Evolutionary conservation across 1,140 invertebrate genomes (phyloP), one percentile per base, ranked within the genome.

Genomic region (Geopemphigus sp.): DNA sequence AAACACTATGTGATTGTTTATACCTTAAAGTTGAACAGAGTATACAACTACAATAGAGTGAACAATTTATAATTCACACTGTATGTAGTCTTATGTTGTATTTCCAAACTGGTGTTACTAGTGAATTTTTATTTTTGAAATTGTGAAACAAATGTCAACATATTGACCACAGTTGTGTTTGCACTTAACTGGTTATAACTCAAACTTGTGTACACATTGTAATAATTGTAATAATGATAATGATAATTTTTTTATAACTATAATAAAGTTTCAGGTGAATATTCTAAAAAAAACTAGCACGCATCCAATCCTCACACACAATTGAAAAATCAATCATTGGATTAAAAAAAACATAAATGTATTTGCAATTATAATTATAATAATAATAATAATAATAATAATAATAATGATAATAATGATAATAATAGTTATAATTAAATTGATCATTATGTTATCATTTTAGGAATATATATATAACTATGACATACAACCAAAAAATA

Each of bases 401-500:
- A 61, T 61, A 72, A 39, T 59, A 26, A 39, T 8, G 17, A 47
- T 54, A 72, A 72, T 53, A 10, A 63, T 63, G 17, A 61, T 61
- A 72, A 39, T 59, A 26, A 39, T 8, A 32, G 24, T 54, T 54
- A 72, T 53, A 53, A 61, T 74, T 56, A 78, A 78, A 78, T 61
- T 78, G 56, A 78, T 63, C 57, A 78, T 78, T 78, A 57, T 78
- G 32, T 78, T 78, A 63, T 78, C 57, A n/a, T 78, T 78, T 78
- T 78, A 78, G 74, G 74, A 54, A 15, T 63, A 15, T 61, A 61
- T 61, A 61, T 72, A 74, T 61, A 76, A 24, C 19, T 22, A 61
- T 78, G 17, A 63, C 3, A 63, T 63, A 39, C 8, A 39, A 39
- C 24, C 45, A 59, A 78, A 63, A 50, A 78, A 63, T 78, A 78